phyloP scores from a whole-genome alignment of 2,113 vertebrate species.

The Corythoichthys intestinalis region DNA sequence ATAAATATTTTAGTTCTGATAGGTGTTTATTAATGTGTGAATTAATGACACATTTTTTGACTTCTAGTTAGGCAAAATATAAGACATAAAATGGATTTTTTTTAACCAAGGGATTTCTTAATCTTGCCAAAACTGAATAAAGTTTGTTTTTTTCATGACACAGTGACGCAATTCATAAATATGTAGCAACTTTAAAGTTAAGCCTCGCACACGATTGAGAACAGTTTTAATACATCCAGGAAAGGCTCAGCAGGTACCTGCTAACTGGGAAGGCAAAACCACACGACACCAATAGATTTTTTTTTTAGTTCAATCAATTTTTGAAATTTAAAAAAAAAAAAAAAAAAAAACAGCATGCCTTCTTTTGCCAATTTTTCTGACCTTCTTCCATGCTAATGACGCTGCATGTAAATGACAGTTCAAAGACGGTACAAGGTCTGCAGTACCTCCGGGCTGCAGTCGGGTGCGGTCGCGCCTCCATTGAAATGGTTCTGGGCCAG shows the following conservation, averaged over 20 bases:
- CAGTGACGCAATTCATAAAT: not conserved
- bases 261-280: constrained; percentile 35
- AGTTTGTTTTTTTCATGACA: not conserved
- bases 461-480: constrained; percentile 70
- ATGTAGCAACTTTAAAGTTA: not conserved
- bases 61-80: too few species aligned
- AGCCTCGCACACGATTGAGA: constrained; percentile 23
- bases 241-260: constrained; percentile 33
- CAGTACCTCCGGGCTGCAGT: constrained; percentile 82
- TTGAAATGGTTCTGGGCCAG: constrained; percentile 83
- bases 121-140: too few species aligned
- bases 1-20: too few species aligned
- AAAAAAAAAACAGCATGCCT: not conserved
- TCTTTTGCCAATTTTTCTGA: not conserved
- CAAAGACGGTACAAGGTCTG: not conserved
- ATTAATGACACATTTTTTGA: too few species aligned
- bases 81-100: too few species aligned
- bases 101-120: too few species aligned
- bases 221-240: constrained; percentile 23
- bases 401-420: not conserved
- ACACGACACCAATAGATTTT: constrained; percentile 37
- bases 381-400: constrained; percentile 2
- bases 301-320: constrained; percentile 32
- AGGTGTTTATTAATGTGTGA: too few species aligned
- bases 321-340: constrained; percentile 36